These are phyloP conservation scores for Drosophila anomelani DNA, from an alignment of 2,888 invertebrate genomes.

Conservation along the genomic window DNA sequence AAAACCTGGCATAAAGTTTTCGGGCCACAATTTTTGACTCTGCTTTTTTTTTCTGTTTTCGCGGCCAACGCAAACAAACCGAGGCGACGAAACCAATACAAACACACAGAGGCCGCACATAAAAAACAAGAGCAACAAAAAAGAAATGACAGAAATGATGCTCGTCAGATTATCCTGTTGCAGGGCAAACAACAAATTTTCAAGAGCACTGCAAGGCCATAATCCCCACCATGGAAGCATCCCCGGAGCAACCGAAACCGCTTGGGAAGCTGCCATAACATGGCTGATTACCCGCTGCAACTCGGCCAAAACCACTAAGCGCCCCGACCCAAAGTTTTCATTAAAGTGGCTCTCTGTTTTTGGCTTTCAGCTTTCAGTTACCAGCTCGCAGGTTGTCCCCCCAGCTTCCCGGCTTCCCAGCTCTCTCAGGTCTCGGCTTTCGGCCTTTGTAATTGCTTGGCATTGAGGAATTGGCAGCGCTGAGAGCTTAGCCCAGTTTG, in stretches of 20 bases:
- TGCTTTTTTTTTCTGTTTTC: not conserved
- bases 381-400: not conserved
- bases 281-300: constrained; percentile 45
- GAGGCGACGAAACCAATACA: constrained; percentile 34
- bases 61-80: constrained; percentile 15
- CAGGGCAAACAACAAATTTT: constrained; percentile 53
- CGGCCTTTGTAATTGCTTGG: constrained; percentile 70
- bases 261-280: constrained; percentile 55
- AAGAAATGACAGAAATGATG: constrained; percentile 25
- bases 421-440: constrained; percentile 47
- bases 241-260: constrained; percentile 55
- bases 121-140: constrained; percentile 1
- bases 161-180: constrained; percentile 48
- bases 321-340: constrained; percentile 71
- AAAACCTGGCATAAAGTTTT: constrained; percentile 32
- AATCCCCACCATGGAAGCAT: constrained; percentile 52
- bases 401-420: not conserved
- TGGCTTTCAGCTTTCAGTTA: constrained; percentile 50
- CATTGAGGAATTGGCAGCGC: constrained; percentile 61
- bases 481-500: constrained; percentile 31
- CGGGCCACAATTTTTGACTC: constrained; percentile 25
- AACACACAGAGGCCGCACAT: constrained; percentile 6
- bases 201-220: constrained; percentile 69
- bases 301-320: constrained; percentile 66
- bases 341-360: constrained; percentile 71